Base-by-base conservation (phyloP, 2,888 invertebrate species). In the Trissolcus brochymenae region DNA sequence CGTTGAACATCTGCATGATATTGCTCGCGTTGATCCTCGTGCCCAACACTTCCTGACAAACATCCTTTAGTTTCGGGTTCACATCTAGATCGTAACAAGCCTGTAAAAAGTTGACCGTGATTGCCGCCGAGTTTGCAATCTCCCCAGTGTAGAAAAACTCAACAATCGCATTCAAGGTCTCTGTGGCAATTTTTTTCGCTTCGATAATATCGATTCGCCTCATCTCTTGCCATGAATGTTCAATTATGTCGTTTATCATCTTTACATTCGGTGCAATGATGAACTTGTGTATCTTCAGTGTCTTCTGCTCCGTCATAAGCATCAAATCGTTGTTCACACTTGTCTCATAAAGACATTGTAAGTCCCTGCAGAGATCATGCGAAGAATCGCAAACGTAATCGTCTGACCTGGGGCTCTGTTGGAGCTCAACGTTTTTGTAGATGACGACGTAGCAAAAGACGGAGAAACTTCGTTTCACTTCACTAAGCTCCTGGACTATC, bases 71-170 rank as follows among this genome's bases (percentile, higher is more conserved):
- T 2, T 25, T 55, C 2, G 25, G 21, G 16, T 68, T 40, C 7
- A 70, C 19, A 2, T 60, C 21, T 3, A 55, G 19, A 7, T 35
- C 11, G 9, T 35, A 35, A 9, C 35, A 35, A 16, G 4, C 2
- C 4, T 9, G 9, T 17, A n/a, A 11, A 46, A 1, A n/a, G 4
- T 46, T 6, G 54, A 40, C 49, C 60, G 40, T 7, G 53, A 19
- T 40, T 16, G 55, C 25, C 6, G 14, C 7, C 35, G 60, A 25
- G 61, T 70, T 41, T 25, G 55, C 40, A 2, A 70, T 41, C 29
- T 56, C 40, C 2, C 70, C 61, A 6, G 61, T 70, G 14, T 70
- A 70, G 35, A 70, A 49, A n/a, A 54, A 68, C 14, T 54, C 11
- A 2, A 68, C 19, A 40, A 68, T 68, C 43, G 54, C 62, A 16